Percentiles rank a stretch among this genome's conserved stretches.
These are phyloP conservation scores for Phthorimaea operculella DNA, from an alignment of 1,140 invertebrate species.

Conservation along the genomic window DNA sequence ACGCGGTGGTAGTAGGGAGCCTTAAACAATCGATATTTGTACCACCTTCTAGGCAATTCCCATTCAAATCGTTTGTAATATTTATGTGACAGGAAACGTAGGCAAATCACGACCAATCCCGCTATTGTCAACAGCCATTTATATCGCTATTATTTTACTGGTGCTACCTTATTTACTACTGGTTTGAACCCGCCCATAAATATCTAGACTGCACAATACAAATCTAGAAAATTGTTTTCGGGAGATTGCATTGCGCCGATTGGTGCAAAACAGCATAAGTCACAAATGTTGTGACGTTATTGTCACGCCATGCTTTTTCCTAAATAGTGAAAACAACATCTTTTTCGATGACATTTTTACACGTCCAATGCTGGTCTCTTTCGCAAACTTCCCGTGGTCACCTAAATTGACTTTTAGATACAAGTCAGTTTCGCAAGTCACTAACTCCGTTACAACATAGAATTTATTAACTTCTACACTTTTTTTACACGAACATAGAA, in stretches of 20 bases:
- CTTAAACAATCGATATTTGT: too few relatives aligned
- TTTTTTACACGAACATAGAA: not conserved
- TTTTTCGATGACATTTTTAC: not conserved
- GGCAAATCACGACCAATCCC: not conserved
- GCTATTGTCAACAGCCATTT: not conserved
- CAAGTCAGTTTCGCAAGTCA: too few relatives aligned
- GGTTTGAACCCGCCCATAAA: not conserved
- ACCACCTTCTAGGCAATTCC: too few relatives aligned
- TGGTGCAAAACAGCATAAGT: not conserved
- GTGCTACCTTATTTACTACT: not conserved
- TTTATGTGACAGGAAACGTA: not conserved
- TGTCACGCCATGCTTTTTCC: not conserved
- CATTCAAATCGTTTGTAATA: too few relatives aligned
- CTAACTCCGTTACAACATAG: too few relatives aligned
- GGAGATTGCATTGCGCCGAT: not conserved
- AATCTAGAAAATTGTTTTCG: not conserved
- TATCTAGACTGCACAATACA: slow-evolving; percentile 1
- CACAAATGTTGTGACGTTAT: not conserved
- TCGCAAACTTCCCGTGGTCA: too few relatives aligned
- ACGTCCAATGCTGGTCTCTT: too few relatives aligned
- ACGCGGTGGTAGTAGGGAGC: too few relatives aligned
- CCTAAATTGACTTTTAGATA: too few relatives aligned
- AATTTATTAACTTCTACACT: not conserved
- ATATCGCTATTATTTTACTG: not conserved
- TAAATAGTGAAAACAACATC: not conserved